Base-by-base conservation (phyloP, 2,113 vertebrate genomes). In the Paraplagusia blochii region DNA sequence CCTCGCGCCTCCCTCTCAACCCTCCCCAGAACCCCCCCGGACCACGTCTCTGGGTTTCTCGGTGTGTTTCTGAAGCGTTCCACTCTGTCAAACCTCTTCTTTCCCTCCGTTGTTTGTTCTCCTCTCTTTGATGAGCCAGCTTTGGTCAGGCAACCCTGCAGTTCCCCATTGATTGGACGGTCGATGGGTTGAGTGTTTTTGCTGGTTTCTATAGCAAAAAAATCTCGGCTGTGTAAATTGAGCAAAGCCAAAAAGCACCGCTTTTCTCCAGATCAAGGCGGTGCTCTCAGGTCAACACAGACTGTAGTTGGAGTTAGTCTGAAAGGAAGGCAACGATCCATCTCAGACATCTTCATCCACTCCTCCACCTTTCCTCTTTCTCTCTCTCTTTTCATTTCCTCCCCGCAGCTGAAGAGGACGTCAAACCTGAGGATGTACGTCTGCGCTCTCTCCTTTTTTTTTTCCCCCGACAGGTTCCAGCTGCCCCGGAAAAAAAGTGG, bases 101-200 rank as follows among this genome's bases (percentile, higher is more conserved):
- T 63, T 63, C 43, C 69, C 72, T 72, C 22, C 58, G 64, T 78
- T 81, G 68, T 83, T 85, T 88, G 72, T 83, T 75, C 76, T 79
- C 66, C 63, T 69, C 58, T 62, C 81, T 86, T 80, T 86, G 81
- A 86, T 86, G 84, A 84, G 75, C 78, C 48, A 63, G 70, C 70
- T 69, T 75, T 45, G 42, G 63, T 71, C 70, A 67, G 69, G 76
- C 72, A 54, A 55, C 70, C 80, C 68, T 18, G 70, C 80, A 77
- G 79, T 79, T 85, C 76, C 62, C 72, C 77, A 84, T 84, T 85
- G 87, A 88, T 87, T 86, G 79, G 82, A 46, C 58, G 74, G 83
- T 88, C 80, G 81, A 87, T 88, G 82, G 76, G 84, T 83, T 79
- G 82, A 85, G 81, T 79, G 69, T 85, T 83, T 82, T 82, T 63